A percentile compares a stretch with the other conserved stretches of the same genome.
phyloP scores from a whole-genome alignment of 2,113 vertebrate species.

The Pseudopipra pipra region DNA sequence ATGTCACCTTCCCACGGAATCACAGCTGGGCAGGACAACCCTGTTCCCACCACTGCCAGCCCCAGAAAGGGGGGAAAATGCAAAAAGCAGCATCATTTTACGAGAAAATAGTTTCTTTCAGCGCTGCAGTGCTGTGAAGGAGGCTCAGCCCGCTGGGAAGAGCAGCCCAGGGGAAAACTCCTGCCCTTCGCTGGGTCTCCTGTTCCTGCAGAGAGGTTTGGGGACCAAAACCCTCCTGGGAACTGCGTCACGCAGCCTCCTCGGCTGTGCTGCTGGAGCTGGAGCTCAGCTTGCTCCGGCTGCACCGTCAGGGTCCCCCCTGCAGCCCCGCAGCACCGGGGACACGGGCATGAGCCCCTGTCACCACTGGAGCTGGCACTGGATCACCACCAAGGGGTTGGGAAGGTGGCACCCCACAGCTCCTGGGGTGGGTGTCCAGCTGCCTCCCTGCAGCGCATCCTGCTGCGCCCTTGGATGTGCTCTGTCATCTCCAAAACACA shows the following conservation, averaged over 20 bases:
- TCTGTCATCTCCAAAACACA: not conserved
- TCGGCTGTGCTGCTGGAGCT: not conserved
- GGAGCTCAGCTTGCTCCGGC: not conserved
- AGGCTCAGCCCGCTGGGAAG: not conserved
- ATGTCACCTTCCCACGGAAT: not conserved
- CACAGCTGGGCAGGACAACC: not conserved
- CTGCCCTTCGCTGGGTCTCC: not conserved
- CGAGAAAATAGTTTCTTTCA: not conserved
- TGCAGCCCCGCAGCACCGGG: not conserved
- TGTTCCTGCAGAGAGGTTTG: not conserved
- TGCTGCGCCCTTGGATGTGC: not conserved
- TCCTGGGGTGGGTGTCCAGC: not conserved
- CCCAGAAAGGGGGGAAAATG: not conserved
- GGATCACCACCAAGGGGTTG: not conserved
- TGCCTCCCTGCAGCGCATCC: not conserved
- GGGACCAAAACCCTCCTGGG: not conserved
- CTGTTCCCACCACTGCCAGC: not conserved
- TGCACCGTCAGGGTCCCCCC: not conserved
- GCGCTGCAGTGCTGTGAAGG: accelerated
- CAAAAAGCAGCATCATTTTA: not conserved
- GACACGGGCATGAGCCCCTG: accelerated
- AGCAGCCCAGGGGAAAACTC: not conserved
- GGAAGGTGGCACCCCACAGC: not conserved
- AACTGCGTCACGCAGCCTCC: not conserved
- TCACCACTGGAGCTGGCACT: not conserved